Base-by-base conservation (phyloP, 2,113 vertebrate species). In the Microcebus jonahi region DNA sequence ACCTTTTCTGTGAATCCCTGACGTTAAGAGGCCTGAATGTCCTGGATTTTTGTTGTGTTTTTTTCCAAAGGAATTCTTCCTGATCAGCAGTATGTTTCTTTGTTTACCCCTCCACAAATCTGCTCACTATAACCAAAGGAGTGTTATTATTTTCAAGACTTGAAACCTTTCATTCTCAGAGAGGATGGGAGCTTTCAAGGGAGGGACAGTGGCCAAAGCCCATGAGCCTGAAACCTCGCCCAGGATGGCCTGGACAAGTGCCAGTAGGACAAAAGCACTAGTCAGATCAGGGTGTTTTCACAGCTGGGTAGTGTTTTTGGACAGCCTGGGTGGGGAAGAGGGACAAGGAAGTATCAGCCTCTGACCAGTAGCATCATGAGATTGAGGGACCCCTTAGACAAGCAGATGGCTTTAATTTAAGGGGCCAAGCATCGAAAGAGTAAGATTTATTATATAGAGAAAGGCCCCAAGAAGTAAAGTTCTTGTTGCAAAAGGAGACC, bases 281-380 rank as follows among this genome's bases (percentile, higher is more conserved):
- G 79, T 81, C 89, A 95, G 65, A 27, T 70, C 65, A 76, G 83
- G n/a, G 31, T 96, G 92, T 97, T 97, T 96, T 95, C 94, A 88
- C 96, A 97, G 96, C 96, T 97, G 94, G 95, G n/a, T 42, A 85
- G 81, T 76, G 90, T 91, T 90, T 96, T 8, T 13, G 70, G 65
- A 76, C 11, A 81, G 71, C 76, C 17, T 13, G 50, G 55, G 59
- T 90, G 55, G 65, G 20, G 63, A 65, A 48, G 8, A 20, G 42
- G 23, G 53, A 76, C n/a, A 45, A 15, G 65, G 11, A 73, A 71
- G n/a, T 90, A 76, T 95, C 73, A 95, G 84, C 77, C 61, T 94
- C 88, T 82, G 75, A 96, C 92, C 90, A 18, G 59, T 48, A 90
- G 90, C 84, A 65, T 90, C 91, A 31, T 73, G 90, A 8, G 2